Conservation (phyloP, 2,113 vertebrate genomes). For the Neodontobutis hainanensis region DNA sequence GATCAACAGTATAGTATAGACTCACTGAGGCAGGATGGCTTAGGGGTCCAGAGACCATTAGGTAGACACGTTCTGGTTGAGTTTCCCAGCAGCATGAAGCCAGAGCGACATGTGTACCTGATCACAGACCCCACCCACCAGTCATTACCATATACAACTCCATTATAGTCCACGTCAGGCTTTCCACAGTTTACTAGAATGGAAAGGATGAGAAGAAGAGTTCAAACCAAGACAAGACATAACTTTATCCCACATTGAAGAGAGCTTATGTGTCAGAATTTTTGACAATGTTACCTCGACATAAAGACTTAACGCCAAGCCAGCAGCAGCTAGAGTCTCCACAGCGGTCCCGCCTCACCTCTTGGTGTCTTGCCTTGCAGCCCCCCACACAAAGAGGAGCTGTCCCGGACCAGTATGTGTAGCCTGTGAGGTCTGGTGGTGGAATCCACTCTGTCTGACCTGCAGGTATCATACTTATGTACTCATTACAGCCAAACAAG, state of each 20-base stretch:
- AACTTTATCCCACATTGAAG: background rate
- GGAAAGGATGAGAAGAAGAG: conserved; percentile 6
- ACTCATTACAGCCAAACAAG: background rate
- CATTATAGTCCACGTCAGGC: conserved; percentile 81
- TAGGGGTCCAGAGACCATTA: conserved; percentile 80
- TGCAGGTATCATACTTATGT: conserved; percentile 27
- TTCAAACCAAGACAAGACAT: background rate
- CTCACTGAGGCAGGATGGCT: conserved; percentile 84
- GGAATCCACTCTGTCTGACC: conserved; percentile 52
- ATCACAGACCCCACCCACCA: conserved; percentile 88
- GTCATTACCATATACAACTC: conserved; percentile 77
- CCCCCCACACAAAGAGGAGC: conserved; percentile 81
- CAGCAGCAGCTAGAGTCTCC: conserved; percentile 86
- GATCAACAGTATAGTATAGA: background rate
- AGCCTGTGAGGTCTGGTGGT: conserved; percentile 43
- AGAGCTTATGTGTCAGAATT: background rate
- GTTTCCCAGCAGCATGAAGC: conserved; percentile 82
- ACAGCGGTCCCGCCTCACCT: conserved; percentile 82
- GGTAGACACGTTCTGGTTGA: conserved; percentile 78
- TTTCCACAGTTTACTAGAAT: conserved; percentile 83
- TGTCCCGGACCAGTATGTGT: conserved; percentile 84
- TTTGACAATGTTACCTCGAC: conserved; percentile 73
- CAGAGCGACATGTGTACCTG: conserved; percentile 80
- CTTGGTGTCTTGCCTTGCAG: conserved; percentile 79
- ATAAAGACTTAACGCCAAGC: conserved; percentile 85